Evolutionary conservation across 1,140 invertebrate species (phyloP), one percentile per base, ranked within the genome.

Genomic region (Lerema accius): DNA sequence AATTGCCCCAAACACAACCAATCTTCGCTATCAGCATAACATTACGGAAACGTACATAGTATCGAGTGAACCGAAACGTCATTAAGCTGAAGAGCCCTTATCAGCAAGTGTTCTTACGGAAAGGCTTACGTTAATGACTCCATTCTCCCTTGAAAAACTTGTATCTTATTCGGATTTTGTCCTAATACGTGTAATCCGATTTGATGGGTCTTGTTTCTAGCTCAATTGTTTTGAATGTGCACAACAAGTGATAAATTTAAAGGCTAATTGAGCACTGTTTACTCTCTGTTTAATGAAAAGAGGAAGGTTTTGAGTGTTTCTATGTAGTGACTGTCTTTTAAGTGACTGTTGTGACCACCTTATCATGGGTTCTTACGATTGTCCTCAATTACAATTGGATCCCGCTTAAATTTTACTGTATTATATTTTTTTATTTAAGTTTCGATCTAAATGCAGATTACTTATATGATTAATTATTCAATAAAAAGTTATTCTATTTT

Each of bases 21-120:
- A 45, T 23, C 39, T 43, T 23, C 43, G 40, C 53, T 58, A 58
- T 58, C 53, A 58, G 53, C 53, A 19, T 45, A 45, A 19, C 39
- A 43, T 28, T 67, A 63, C 65, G 60, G 60, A 67, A 67, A 63
- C 53, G 28, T 63, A 63, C 46, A 35, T 15, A 37, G 42, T 68
- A 71, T 71, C 69, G 66, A 63, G 51, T 59, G 55, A 63, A 69
- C 49, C 58, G 58, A 65, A 63, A 65, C 55, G 69, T 71, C 65
- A 68, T 71, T 71, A 71, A 68, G 53, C 66, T 35, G 32, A 43
- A 56, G 61, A 51, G 45, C 37, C 14, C 69, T 71, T 72, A 72
- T 72, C 66, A 68, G 60, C 50, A 56, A 65, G 63, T 69, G 66
- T 65, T 67, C 65, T 63, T 61, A 67, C 49, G 69, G 58, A 63